A percentile compares a stretch with the other conserved stretches of the same genome.
phyloP scores from a whole-genome alignment of 2,797 vertebrate genomes.

The Anguilla megastoma region DNA sequence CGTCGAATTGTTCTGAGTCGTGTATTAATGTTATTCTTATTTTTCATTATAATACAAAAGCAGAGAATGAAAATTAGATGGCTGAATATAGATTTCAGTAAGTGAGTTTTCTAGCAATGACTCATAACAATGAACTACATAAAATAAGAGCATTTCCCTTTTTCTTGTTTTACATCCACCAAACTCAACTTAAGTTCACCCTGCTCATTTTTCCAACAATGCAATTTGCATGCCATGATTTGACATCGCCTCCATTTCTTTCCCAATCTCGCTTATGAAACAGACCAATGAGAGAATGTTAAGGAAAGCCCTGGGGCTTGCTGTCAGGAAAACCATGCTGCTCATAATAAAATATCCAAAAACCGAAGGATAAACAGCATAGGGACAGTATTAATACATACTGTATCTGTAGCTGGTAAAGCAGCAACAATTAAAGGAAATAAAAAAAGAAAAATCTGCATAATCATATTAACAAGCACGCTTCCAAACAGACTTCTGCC shows the following conservation, averaged over 20 bases:
- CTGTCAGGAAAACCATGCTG: background rate
- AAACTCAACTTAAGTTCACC: background rate
- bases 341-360: slow-evolving; percentile 2
- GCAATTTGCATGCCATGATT: background rate
- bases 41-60: background rate
- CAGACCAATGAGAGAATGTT: background rate
- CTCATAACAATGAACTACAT: background rate
- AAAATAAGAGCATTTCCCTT: background rate
- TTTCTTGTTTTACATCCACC: background rate
- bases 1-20: background rate
- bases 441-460: background rate
- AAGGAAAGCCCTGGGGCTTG: background rate
- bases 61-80: background rate
- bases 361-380: background rate
- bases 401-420: background rate
- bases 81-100: background rate
- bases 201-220: slow-evolving; percentile 1
- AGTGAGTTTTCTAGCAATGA: background rate
- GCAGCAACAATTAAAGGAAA: background rate
- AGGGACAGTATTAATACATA: background rate
- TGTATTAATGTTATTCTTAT: background rate
- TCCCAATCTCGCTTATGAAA: background rate
- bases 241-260: background rate
- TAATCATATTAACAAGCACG: background rate
- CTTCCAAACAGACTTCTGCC: slow-evolving; percentile 14